A percentile compares a stretch with the other conserved stretches of the same genome.
These are phyloP conservation scores for Rynchops niger DNA, from an alignment of 2,113 vertebrate genomes.

Conservation along the genomic window DNA sequence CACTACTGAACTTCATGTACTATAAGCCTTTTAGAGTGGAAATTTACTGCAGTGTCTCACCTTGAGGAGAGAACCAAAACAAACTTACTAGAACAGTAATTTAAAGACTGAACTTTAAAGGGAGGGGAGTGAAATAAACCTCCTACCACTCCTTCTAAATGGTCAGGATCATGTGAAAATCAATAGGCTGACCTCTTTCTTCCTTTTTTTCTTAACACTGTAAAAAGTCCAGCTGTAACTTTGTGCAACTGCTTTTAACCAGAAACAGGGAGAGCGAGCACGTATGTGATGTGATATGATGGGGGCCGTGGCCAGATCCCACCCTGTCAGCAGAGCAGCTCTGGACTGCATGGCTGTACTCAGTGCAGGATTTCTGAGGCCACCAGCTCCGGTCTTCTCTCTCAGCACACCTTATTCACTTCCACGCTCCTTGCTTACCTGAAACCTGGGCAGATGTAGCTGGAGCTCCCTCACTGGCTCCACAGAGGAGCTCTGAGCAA, in stretches of 20 bases:
- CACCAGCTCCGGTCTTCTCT: background rate
- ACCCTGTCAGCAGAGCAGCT: rapidly evolving
- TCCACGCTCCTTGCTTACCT: background rate
- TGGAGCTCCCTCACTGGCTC: background rate
- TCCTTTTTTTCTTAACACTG: background rate
- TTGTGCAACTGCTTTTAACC: background rate
- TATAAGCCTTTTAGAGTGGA: constrained; percentile 28
- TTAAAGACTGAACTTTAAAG: constrained; percentile 37
- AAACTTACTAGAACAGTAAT: constrained; percentile 15
- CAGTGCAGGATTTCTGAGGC: background rate
- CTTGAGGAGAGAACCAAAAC: constrained; percentile 16
- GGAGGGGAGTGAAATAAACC: constrained; percentile 1
- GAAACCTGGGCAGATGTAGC: background rate
- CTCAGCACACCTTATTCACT: background rate
- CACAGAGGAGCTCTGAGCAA: background rate
- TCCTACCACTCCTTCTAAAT: background rate
- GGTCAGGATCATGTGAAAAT: background rate
- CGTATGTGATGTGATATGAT: rapidly evolving
- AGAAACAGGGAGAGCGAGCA: background rate
- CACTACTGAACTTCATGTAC: background rate
- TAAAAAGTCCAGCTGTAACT: background rate
- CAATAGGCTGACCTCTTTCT: background rate
- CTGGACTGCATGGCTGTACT: rapidly evolving
- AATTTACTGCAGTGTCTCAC: constrained; percentile 8
- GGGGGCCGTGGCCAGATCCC: background rate